Evolutionary conservation across 2,797 vertebrate genomes (phyloP), one percentile per base, ranked within the genome.

Genomic region (Rhodeus uyekii): DNA sequence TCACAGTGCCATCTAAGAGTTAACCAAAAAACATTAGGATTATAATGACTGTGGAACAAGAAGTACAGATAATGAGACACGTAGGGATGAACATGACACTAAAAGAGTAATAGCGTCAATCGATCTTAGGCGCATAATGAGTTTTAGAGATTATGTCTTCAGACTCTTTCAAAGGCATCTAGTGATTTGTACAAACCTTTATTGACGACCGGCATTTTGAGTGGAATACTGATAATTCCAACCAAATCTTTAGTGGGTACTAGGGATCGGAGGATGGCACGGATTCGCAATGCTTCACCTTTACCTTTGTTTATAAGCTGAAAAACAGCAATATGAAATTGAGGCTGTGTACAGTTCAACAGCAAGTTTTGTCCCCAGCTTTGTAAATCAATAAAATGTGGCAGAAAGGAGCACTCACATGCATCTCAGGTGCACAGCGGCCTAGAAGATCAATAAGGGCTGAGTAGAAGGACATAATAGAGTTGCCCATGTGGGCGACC

Each of bases 381-480:
- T 29, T 27, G 79, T 65, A 81, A 74, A 81, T 65, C 60, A 27
- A 81, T 81, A 8, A 81, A 81, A 81, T 58, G 32, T 46, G 50
- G 64, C 63, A 64, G 63, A 32, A 14, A 32, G 10, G 3, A 80
- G 29, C 83, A 91, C 98, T 96, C 91, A 99, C 98, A 60, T 99
- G 98, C 96, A 97, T 96, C 94, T 99, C 98, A 74, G 98, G 98
- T 87, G 98, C 98, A 79, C 98, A 99, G 87, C 98, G 98, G 82
- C 98, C 98, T 88, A 99, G 94, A 76, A 99, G 95, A 90, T 99
- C 98, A 80, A 99, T 99, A 7, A 99, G 97, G 61, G 97, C 98
- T 0, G 97, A 98, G 89, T 99, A 99, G 94, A 99, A 99, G 3
- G 98, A 99, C 97, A 99, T 98, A 87, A 99, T 99, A 85, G 98